Base-by-base conservation (phyloP, 1,140 invertebrate species). In the Sinella curviseta region DNA sequence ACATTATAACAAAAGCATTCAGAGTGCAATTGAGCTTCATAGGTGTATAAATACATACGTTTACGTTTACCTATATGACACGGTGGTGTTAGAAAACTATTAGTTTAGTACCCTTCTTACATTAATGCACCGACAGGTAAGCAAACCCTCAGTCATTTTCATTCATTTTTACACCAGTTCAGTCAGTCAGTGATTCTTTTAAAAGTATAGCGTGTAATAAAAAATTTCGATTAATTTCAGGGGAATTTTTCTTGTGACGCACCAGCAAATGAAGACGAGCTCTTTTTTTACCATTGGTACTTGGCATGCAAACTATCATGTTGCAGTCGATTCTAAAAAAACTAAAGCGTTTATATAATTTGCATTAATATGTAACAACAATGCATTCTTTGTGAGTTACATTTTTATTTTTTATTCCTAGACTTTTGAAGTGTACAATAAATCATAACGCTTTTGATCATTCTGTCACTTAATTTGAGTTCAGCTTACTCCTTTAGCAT, bases 1-100 rank as follows among this genome's bases (percentile, higher is more conserved):
- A 33, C 65, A 70, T 12, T 70, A 70, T 12, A 4, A 78, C 70
- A 57, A 28, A 39, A 74, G 39, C 35, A n/a, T 60, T 60, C 24
- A 17, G 24, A 48, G 20, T 48, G 39, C 39, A 12, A 48, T 48
- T 48, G 39, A 48, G 39, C 39, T 48, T 20, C 39, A 48, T 48
- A 8, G 20, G n/a, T n/a, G n/a, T n/a, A n/a, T n/a, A n/a, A n/a
- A n/a, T n/a, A n/a, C n/a, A n/a, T n/a, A n/a, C n/a, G n/a, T n/a
- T n/a, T n/a, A n/a, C n/a, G n/a, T n/a, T n/a, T n/a, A n/a, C n/a
- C n/a, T n/a, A n/a, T n/a, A n/a, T n/a, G n/a, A n/a, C n/a, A n/a
- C n/a, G n/a, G n/a, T n/a, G n/a, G n/a, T n/a, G n/a, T n/a, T n/a
- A n/a, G n/a, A n/a, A n/a, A n/a, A n/a, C n/a, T n/a, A n/a, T n/a